A percentile compares a stretch with the other conserved stretches of the same genome.
phyloP scores from a whole-genome alignment of 2,113 vertebrate species.

The Calyptommatus sinebrachiatus region DNA sequence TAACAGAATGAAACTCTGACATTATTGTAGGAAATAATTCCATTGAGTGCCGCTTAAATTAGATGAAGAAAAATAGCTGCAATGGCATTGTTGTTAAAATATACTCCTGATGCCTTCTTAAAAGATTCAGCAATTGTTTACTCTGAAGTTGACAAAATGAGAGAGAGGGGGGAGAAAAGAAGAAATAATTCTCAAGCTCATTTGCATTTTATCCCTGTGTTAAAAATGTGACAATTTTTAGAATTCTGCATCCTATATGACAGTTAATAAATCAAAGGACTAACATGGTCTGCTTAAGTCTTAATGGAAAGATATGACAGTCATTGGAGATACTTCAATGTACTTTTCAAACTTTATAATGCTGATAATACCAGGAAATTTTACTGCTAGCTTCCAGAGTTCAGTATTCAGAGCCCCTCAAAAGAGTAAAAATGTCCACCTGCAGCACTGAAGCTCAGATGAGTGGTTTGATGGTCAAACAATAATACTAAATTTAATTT shows the following conservation, averaged over 20 bases:
- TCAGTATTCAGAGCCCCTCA: background rate
- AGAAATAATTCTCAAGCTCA: slow-evolving; percentile 27
- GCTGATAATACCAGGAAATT: background rate
- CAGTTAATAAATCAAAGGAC: slow-evolving; percentile 25
- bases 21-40: slow-evolving; percentile 53
- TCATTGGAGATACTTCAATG: background rate
- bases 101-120: slow-evolving; percentile 57
- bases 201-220: slow-evolving; percentile 29
- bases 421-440: background rate
- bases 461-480: too few relatives aligned
- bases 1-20: slow-evolving; percentile 49
- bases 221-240: slow-evolving; percentile 23
- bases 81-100: slow-evolving; percentile 53
- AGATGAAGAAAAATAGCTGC: slow-evolving; percentile 66
- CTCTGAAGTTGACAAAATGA: slow-evolving; percentile 24
- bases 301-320: too few relatives aligned
- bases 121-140: slow-evolving; percentile 55
- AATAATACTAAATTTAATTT: too few relatives aligned
- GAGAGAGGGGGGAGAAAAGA: background rate
- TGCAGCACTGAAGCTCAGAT: too few relatives aligned
- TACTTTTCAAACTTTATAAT: background rate
- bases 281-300: slow-evolving; percentile 1
- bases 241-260: slow-evolving; percentile 5
- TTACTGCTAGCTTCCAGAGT: background rate
- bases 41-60: slow-evolving; percentile 52